These are phyloP conservation scores for Margarornis squamiger DNA, from an alignment of 2,797 vertebrate genomes.

Conservation along the genomic window DNA sequence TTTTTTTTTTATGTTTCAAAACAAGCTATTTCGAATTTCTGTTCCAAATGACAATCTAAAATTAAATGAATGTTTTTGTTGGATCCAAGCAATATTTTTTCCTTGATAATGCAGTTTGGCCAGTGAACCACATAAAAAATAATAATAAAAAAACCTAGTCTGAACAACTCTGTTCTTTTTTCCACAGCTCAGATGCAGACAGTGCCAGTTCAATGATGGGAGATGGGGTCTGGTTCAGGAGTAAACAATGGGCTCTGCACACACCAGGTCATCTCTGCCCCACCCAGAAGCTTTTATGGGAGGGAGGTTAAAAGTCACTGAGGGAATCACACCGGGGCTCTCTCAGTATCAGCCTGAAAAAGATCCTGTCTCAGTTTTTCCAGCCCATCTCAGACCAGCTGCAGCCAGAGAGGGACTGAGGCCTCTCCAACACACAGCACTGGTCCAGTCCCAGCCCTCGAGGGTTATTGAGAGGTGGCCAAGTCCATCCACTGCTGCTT, in stretches of 20 bases:
- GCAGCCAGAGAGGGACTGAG: fast-evolving
- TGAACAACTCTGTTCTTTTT: neutral
- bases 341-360: neutral
- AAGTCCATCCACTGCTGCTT: neutral
- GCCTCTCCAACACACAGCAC: fast-evolving
- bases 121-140: neutral
- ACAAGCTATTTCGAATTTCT: neutral
- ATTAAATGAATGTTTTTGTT: slow-evolving; percentile 4
- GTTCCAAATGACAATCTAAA: neutral
- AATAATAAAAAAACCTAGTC: neutral
- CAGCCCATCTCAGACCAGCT: neutral
- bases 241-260: neutral
- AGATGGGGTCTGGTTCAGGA: neutral
- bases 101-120: neutral
- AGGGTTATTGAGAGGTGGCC: fast-evolving
- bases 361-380: neutral
- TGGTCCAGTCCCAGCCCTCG: neutral
- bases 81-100: neutral
- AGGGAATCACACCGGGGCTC: neutral
- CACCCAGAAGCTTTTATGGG: neutral
- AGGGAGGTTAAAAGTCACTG: neutral
- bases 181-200: neutral
- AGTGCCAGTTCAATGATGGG: neutral
- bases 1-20: neutral
- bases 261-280: neutral